Evolutionary conservation across 1,140 invertebrate species (phyloP).

Genomic region (Centruroides vittatus): DNA sequence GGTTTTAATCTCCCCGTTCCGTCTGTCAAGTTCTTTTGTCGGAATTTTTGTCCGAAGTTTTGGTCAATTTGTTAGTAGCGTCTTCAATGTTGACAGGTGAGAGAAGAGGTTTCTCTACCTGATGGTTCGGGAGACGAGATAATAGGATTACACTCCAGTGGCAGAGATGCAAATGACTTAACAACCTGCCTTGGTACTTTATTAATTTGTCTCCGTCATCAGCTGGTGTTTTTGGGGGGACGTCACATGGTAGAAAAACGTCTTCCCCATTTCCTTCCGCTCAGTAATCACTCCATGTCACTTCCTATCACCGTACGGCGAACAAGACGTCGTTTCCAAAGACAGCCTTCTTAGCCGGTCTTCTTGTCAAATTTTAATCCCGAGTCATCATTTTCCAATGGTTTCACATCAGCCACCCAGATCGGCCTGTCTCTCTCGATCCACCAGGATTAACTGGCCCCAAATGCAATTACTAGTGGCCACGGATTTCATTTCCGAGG

Average conservation of each 20-base stretch:
- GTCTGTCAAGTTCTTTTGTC: too few species aligned
- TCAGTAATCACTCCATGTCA: constrained; percentile 17
- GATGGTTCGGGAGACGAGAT: too few species aligned
- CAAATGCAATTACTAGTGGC: constrained; percentile 18
- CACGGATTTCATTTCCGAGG: constrained; percentile 17
- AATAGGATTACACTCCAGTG: constrained; percentile 14
- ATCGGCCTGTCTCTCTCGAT: constrained; percentile 15
- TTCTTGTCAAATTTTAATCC: constrained; percentile 18
- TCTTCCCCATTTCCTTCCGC: constrained; percentile 6
- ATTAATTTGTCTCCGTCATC: constrained; percentile 17
- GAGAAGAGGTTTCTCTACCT: too few species aligned
- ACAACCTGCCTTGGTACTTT: constrained; percentile 17
- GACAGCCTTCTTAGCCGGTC: constrained; percentile 16
- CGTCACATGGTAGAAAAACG: constrained; percentile 2
- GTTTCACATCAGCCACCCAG: constrained; percentile 16
- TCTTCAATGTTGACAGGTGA: too few species aligned
- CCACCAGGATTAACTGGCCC: constrained; percentile 17
- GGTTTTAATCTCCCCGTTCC: too few species aligned
- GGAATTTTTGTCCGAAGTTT: too few species aligned
- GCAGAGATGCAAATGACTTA: constrained; percentile 18
- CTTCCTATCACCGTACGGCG: constrained; percentile 10
- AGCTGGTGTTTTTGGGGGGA: neutral
- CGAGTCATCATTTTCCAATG: constrained; percentile 18
- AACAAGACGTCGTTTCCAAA: constrained; percentile 10
- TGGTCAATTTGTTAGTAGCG: too few species aligned